Base-by-base conservation (phyloP, 2,113 vertebrate genomes). In the Aspidoscelis tigris region DNA sequence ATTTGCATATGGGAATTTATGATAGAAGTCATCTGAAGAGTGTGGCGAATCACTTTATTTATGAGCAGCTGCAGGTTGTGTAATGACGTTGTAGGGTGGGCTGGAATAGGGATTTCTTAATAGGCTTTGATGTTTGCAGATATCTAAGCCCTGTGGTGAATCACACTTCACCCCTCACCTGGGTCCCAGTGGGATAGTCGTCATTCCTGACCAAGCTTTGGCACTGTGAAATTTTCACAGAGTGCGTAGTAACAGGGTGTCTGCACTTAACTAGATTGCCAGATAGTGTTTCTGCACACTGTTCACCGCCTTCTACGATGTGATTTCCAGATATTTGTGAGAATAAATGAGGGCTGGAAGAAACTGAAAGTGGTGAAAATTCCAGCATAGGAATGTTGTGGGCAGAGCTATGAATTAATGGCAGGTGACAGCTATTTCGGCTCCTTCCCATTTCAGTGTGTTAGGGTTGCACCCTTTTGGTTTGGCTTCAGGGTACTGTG, bases 371-470 rank as follows among this genome's bases (percentile, higher is more conserved):
- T 24, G 26, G 7, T 58, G 80, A 16, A 33, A 33, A 14, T 55
- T n/a, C 5, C 39, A 58, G 33, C 55, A 50, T 41, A 50, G 1
- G 8, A 50, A 50, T 50, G 47, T 50, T 58, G 7, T 74, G 43
- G 61, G 10, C 39, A 14, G 7, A 39, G 21, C 61, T 39, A 47
- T 66, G 50, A 47, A 47, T 33, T 68, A 76, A 83, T 47, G 21
- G 39, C 61, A 43, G 43, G 21, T 76, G 58, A 76, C 73, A 77
- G 24, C 75, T 75, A 55, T 77, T 69, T 77, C 64, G 41, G n/a
- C 53, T 41, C 20, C 14, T 61, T 77, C 33, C 22, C 16, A 58
- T 2, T 78, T n/a, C 47, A 55, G 43, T 55, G 53, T 44, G 16
- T 64, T 71, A 68, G 64, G 61, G 73, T 55, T n/a, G 73, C 66